Conservation (phyloP, 2,797 vertebrate genomes). For the Arvicola amphibius region DNA sequence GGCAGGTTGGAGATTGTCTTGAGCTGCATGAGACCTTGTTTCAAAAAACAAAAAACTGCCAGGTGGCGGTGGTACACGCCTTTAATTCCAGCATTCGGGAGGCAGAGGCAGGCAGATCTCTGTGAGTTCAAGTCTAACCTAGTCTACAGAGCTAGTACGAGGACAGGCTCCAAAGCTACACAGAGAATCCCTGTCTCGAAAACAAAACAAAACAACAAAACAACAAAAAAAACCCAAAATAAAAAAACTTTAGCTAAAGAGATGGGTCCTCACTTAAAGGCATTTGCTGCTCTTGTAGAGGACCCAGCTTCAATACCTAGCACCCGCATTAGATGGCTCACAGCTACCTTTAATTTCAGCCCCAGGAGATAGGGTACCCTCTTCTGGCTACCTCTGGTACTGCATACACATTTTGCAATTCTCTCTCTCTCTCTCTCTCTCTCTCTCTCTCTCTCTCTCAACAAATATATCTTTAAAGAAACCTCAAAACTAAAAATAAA, state of each 20-base stretch:
- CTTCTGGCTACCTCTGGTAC: background rate
- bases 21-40: background rate
- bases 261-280: background rate
- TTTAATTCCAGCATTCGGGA: no score
- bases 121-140: no score
- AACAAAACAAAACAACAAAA: no score
- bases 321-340: background rate
- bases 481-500: background rate
- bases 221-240: no score
- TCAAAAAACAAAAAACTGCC: background rate
- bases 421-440: no score
- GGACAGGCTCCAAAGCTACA: no score
- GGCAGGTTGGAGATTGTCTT: background rate
- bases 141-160: no score
- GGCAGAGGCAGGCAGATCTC: no score
- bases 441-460: background rate
- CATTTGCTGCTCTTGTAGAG: background rate
- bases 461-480: background rate
- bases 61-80: no score
- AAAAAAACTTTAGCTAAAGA: background rate
- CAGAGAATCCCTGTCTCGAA: no score
- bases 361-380: background rate
- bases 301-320: background rate
- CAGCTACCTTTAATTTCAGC: background rate
- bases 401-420: background rate